These are phyloP conservation scores for Apocrypta bakeri DNA, from an alignment of 1,140 invertebrate genomes.

Conservation along the genomic window DNA sequence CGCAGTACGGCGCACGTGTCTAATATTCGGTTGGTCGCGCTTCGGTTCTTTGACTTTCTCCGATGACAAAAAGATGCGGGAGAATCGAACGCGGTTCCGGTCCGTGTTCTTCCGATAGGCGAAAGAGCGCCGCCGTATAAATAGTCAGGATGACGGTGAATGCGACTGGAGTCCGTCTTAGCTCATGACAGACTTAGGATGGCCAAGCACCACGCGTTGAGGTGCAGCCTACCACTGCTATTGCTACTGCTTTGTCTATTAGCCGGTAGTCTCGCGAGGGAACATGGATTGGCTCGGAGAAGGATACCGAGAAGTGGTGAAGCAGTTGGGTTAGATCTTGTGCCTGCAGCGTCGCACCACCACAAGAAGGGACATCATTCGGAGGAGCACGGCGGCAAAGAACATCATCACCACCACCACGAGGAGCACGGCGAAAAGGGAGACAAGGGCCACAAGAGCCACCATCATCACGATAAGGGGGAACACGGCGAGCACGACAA, in stretches of 20 bases:
- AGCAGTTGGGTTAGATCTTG: not conserved
- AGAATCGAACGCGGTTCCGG: slow-evolving; percentile 16
- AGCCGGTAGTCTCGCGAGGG: not conserved
- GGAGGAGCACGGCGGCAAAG: slow-evolving; percentile 79
- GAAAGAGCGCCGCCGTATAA: slow-evolving; percentile 39
- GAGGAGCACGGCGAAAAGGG: slow-evolving; percentile 79
- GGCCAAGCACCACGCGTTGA: slow-evolving; percentile 2
- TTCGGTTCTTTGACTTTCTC: slow-evolving; percentile 40
- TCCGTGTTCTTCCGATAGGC: slow-evolving; percentile 35
- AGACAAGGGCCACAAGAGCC: slow-evolving; percentile 80
- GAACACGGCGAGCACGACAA: slow-evolving; percentile 82
- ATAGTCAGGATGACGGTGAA: slow-evolving; percentile 12
- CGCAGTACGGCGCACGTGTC: not conserved
- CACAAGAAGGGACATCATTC: slow-evolving; percentile 77
- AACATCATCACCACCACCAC: slow-evolving; percentile 79
- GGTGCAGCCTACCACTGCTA: not conserved
- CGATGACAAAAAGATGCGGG: slow-evolving; percentile 41
- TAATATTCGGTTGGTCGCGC: slow-evolving; percentile 27
- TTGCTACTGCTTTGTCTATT: slow-evolving; percentile 26
- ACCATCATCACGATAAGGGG: slow-evolving; percentile 80
- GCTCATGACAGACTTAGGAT: slow-evolving; percentile 36
- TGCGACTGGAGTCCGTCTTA: slow-evolving; percentile 29
- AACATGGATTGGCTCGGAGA: slow-evolving; percentile 5
- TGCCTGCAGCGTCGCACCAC: slow-evolving; percentile 76
- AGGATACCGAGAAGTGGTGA: not conserved